Base-by-base conservation (phyloP, 1,140 invertebrate genomes). In the Galendromus occidentalis region DNA sequence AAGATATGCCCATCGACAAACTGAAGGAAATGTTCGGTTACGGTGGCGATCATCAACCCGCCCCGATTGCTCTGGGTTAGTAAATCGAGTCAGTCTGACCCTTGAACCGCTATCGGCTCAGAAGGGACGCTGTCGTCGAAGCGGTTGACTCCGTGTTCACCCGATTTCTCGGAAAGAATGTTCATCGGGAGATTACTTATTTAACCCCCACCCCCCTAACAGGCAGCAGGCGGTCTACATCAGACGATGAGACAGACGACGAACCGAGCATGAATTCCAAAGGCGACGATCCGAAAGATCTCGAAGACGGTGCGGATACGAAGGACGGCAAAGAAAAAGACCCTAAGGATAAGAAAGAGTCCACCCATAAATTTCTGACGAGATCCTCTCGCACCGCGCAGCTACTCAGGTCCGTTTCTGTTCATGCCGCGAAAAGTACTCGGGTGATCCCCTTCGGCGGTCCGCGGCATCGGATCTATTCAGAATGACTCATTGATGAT, bases 1-100 rank as follows among this genome's bases (percentile, higher is more conserved):
- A 77, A 65, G 88, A 94, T 78, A 95, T 96, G 88, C 92, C 92
- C 68, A 80, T 96, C 69, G 90, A 93, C 72, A 86, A 92, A 74
- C 76, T 96, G 59, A 77, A 95, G 69, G 88, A 87, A 9, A 82
- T 91, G 76, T 93, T 92, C 78, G 86, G 86, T 68, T 87, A 83
- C 77, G 79, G 68, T 28, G 55, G 29, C 1, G 44, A n/a, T 44
- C 33, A 18, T 14, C 47, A 22, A 5, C 47, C 44, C 0, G 33
- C 33, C 25, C 30, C 14, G n/a, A 42, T 18, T n/a, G 45, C 18
- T 7, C 22, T 42, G 18, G 1, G 42, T 33, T 44, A 18, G n/a
- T 33, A 28, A 28, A 44, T 7, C 7, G 7, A 18, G 33, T 41
- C 5, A 42, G 9, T 20, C 18, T 4, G 22, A 39, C 7, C 7